Base-by-base conservation (phyloP, 2,797 vertebrate species). In the Phalanger gymnotis region DNA sequence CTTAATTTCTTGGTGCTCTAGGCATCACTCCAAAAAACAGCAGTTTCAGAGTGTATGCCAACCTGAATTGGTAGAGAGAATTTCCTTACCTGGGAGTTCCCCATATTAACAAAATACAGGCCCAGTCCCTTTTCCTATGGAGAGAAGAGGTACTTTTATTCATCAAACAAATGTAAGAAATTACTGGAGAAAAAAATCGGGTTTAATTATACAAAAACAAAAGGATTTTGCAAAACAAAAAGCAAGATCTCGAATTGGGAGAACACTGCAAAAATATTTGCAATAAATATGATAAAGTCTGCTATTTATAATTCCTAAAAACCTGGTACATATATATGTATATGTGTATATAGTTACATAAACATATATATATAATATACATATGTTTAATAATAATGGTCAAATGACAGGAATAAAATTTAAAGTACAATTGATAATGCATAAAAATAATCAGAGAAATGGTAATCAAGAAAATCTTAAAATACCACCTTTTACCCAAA, bases 281-380 rank as follows among this genome's bases (percentile, higher is more conserved):
- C 40, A 73, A 40, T 73, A 9, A n/a, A 40, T 40, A n/a, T 73
- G 30, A 19, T 40, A 40, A 73, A 73, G n/a, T 22, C 66, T 7
- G 16, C 16, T 40, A 73, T 73, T 12, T 40, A 14, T 61, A n/a
- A 31, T 61, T 61, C 31, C 30, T 61, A 34, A 61, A 61, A 61
- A 61, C 0, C 56, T 61, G 12, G 30, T n/a, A n/a, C 5, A 66
- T 4, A 34, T 34, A n/a, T 73, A 2, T 66, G 14, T n/a, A 1
- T 66, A 5, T n/a, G 3, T 61, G 5, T n/a, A n/a, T 16, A 5
- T 31, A n/a, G n/a, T n/a, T n/a, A n/a, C n/a, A n/a, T n/a, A n/a
- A n/a, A n/a, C 13, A 13, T 34, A 14, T 66, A 5, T 13, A 57
- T 3, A 0, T 28, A 30, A 0, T 34, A 0, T 66, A 1, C 5